Percentiles rank a stretch among this genome's conserved stretches.
phyloP scores from a whole-genome alignment of 2,888 invertebrate genomes.

The Drosophila percnosoma region DNA sequence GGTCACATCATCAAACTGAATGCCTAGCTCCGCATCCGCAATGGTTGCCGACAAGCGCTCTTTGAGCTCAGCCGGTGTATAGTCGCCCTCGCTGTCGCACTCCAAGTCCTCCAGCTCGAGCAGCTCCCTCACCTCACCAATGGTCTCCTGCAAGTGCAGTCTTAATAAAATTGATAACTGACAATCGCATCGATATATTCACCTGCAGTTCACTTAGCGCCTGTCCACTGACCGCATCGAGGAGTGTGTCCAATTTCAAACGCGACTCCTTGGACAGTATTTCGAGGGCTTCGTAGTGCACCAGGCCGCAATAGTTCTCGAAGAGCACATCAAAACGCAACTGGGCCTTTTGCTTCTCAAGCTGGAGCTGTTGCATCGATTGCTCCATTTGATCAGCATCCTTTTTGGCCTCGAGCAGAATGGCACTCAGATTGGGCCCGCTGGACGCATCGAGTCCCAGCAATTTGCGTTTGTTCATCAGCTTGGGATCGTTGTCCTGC shows the following conservation, averaged over 20 bases:
- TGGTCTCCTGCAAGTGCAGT: slow-evolving; percentile 86
- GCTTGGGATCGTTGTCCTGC: slow-evolving; percentile 95
- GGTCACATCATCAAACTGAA: slow-evolving; percentile 88
- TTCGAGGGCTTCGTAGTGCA: slow-evolving; percentile 95
- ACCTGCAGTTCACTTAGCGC: slow-evolving; percentile 87
- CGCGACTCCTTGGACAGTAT: slow-evolving; percentile 93
- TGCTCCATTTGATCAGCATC: slow-evolving; percentile 86
- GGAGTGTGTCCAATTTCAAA: slow-evolving; percentile 89
- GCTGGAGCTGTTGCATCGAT: slow-evolving; percentile 76
- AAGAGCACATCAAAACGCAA: slow-evolving; percentile 92
- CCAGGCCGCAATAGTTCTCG: slow-evolving; percentile 94
- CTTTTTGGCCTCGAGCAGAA: slow-evolving; percentile 89
- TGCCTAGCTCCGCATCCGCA: slow-evolving; percentile 88
- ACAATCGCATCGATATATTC: background rate
- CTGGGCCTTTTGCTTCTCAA: slow-evolving; percentile 84
- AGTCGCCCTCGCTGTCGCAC: slow-evolving; percentile 85
- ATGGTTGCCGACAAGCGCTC: slow-evolving; percentile 87
- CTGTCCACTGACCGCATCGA: slow-evolving; percentile 86
- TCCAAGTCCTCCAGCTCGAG: slow-evolving; percentile 90
- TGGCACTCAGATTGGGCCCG: slow-evolving; percentile 82
- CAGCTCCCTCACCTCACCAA: slow-evolving; percentile 91
- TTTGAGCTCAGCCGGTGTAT: slow-evolving; percentile 86
- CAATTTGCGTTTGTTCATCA: slow-evolving; percentile 88
- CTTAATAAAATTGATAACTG: background rate
- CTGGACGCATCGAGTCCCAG: slow-evolving; percentile 82